Base-by-base conservation (phyloP, 2,113 vertebrate genomes). In the Syngnathus floridae region DNA sequence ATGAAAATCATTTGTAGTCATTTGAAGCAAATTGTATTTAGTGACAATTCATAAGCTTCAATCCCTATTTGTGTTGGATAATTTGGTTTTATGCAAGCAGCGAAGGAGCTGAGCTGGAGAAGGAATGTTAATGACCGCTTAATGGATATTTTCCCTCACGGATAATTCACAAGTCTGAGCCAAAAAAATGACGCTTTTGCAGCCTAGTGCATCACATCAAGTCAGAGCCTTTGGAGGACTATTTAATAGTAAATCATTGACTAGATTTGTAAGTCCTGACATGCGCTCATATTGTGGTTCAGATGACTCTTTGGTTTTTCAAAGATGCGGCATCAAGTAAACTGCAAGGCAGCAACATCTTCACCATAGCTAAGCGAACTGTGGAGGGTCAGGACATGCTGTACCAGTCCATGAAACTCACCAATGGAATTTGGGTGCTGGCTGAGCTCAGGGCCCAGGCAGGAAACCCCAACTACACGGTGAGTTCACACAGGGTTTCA, bases 381-480 rank as follows among this genome's bases (percentile, higher is more conserved):
- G 95, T 98, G 77, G 97, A 98, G 35, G 91, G 93, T 26, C 96
- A 98, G 79, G 97, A 99, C 89, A 96, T 99, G 94, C 91, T 99
- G n/a, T 99, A 99, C 88, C 96, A 96, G 86, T 96, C 95, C 52
- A 90, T 96, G 78, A 98, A 97, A 76, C 92, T 98, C 76, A 92
- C 93, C 87, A 98, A 98, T 0, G 92, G 94, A 81, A 97, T 99
- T 89, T 98, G 96, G 94, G 91, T 96, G 69, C 87, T 99, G 87
- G 93, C 93, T 0, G 97, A 99, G 84, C 91, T 99, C 12, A 90
- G 94, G 51, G 86, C 98, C 76, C 96, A 95, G 81, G 86, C 94
- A 0, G 92, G 93, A 75, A 97, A 84, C 69, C 87, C 93, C 65
- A 94, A 66, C 84, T 92, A 92, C 87, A 95, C 81, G 84, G 97